phyloP scores from a whole-genome alignment of 1,140 invertebrate species.

The Scaptodrosophila lebanonensis region DNA sequence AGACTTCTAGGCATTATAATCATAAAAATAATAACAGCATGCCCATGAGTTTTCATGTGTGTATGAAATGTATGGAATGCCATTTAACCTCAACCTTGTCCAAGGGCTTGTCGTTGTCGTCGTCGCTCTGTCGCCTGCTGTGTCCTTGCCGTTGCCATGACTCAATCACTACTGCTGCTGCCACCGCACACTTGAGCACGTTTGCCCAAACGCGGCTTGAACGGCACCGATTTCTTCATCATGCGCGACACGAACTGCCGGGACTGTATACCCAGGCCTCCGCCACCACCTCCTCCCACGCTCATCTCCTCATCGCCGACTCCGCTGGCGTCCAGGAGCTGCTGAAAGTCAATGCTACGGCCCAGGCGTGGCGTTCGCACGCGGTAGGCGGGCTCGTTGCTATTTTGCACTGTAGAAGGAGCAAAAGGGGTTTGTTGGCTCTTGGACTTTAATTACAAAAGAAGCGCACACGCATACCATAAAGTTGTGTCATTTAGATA shows the following conservation, averaged over 20 bases:
- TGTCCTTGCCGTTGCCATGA: constrained; percentile 47
- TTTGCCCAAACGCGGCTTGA: constrained; percentile 74
- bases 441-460: not conserved
- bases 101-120: constrained; percentile 19
- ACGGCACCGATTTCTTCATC: constrained; percentile 74
- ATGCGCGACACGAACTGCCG: constrained; percentile 64
- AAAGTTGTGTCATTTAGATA: too few relatives aligned
- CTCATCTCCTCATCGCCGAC: constrained; percentile 16
- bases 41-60: too few relatives aligned
- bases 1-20: too few relatives aligned
- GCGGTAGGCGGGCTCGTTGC: constrained; percentile 60
- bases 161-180: constrained; percentile 42
- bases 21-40: too few relatives aligned
- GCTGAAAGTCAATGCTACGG: constrained; percentile 71
- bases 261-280: not conserved
- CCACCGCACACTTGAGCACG: constrained; percentile 67
- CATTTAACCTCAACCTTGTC: constrained; percentile 36
- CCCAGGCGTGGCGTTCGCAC: constrained; percentile 71
- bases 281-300: constrained; percentile 47
- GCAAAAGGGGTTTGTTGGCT: not conserved
- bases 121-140: constrained; percentile 2
- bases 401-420: constrained; percentile 55
- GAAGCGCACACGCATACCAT: not conserved
- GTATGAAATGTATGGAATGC: too few relatives aligned
- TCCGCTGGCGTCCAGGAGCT: constrained; percentile 34